Conservation (phyloP, 2,113 vertebrate genomes). For the Cyanocitta stelleri region DNA sequence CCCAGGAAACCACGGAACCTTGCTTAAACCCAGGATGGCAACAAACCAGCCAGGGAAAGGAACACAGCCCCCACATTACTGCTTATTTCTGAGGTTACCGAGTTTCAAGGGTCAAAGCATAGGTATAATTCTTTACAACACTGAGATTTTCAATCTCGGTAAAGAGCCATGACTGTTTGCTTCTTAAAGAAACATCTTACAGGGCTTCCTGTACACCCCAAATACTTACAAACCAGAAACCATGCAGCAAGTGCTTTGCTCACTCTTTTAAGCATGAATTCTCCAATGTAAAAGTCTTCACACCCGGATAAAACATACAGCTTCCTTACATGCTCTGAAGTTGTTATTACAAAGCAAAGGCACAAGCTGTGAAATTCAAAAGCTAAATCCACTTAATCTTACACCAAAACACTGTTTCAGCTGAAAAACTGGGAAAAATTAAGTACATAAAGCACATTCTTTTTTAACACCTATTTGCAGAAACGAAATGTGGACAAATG, state of each 20-base stretch:
- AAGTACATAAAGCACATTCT: not conserved
- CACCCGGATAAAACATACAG: not conserved
- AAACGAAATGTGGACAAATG: not conserved
- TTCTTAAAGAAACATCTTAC: not conserved
- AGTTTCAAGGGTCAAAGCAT: not conserved
- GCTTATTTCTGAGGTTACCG: not conserved
- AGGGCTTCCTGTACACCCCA: not conserved
- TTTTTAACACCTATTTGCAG: not conserved
- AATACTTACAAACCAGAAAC: not conserved
- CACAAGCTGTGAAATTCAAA: not conserved
- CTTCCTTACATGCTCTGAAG: not conserved
- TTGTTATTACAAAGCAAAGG: not conserved
- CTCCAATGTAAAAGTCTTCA: not conserved
- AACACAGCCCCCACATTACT: not conserved
- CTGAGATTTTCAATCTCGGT: not conserved
- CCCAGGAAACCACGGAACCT: accelerated
- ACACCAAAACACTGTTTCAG: not conserved
- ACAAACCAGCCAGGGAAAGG: not conserved
- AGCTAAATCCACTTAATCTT: not conserved
- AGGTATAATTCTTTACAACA: not conserved
- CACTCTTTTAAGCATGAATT: not conserved
- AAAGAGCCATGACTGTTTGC: not conserved
- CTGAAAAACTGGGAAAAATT: not conserved
- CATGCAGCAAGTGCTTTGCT: not conserved
- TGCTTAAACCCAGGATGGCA: not conserved